Conservation (phyloP, 2,113 vertebrate species). For the Triplophysa rosa region DNA sequence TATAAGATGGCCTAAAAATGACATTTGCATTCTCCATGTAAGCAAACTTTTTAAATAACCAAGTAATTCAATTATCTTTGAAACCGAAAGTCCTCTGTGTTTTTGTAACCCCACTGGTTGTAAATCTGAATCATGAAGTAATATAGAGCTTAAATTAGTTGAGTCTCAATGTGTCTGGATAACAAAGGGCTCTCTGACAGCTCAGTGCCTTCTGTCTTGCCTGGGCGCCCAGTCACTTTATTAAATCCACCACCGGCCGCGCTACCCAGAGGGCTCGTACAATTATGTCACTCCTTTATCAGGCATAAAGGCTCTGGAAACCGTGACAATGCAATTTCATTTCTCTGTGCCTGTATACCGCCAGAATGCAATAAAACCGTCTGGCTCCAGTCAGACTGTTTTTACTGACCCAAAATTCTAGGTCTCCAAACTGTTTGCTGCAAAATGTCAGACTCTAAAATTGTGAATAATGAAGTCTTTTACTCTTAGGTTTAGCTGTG, state of each 20-base stretch:
- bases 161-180: constrained; percentile 50
- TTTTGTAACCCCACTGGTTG: constrained; percentile 20
- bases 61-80: constrained; percentile 7
- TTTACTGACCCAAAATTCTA: constrained; percentile 65
- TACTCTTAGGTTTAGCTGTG: constrained; percentile 31
- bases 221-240: constrained; percentile 53
- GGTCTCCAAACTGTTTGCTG: constrained; percentile 55
- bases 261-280: constrained; percentile 62
- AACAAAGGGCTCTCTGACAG: constrained; percentile 54
- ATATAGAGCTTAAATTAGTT: constrained; percentile 55
- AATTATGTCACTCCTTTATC: constrained; percentile 48
- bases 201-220: constrained; percentile 40
- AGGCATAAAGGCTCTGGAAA: constrained; percentile 59
- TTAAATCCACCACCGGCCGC: constrained; percentile 55
- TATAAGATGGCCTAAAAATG: not conserved
- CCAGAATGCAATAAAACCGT: constrained; percentile 74
- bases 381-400: constrained; percentile 70
- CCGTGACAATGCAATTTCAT: constrained; percentile 70
- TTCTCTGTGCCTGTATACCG: constrained; percentile 65
- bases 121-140: constrained; percentile 46
- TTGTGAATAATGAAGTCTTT: constrained; percentile 42
- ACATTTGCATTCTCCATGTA: not conserved
- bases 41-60: not conserved
- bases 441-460: constrained; percentile 62
- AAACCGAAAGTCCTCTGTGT: not conserved